Base-by-base conservation (phyloP, 2,797 vertebrate genomes). In the Brachyalestes nurse region DNA sequence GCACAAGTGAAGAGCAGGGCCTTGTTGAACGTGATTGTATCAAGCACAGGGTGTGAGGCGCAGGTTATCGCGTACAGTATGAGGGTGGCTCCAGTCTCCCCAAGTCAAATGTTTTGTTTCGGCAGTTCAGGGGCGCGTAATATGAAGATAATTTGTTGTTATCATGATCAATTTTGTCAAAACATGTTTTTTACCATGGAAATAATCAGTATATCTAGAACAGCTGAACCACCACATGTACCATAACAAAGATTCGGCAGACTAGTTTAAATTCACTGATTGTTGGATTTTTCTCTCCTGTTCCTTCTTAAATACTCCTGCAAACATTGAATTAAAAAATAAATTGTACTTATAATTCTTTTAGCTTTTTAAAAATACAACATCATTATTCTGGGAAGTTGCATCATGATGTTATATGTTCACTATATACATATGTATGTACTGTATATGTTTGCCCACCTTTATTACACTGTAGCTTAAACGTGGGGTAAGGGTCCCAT, bases 31-130 rank as follows among this genome's bases (percentile, higher is more conserved):
- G 7, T 5, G 19, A 19, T 40, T 72, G 51, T 64, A 71, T 80
- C 58, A 51, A 75, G 75, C 13, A 14, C 49, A 57, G 23, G 16
- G 16, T 6, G 0, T 0, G 62, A 61, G 55, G 45, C 28, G 6
- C 58, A 42, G 58, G 34, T 49, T 45, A 42, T 47, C 40, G 19
- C 19, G 19, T 25, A 47, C 4, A 61, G 40, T 66, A 80, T 66
- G 23, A 82, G 60, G 73, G 57, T 82, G 76, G 69, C 60, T 70
- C 60, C 65, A 61, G 40, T 45, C 10, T 77, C 58, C 70, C 53
- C 55, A 69, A 77, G 80, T 60, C 47, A 64, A 55, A 28, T 13
- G 17, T 14, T 72, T 61, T 21, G 7, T 6, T 21, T 19, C 8
- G 8, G 55, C n/a, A 57, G n/a, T 57, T 6, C 55, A 57, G 19